Percentiles rank a stretch among this genome's conserved stretches.
These are phyloP conservation scores for Gallinago paraguaiae DNA, from an alignment of 2,113 vertebrate genomes.

Conservation along the genomic window DNA sequence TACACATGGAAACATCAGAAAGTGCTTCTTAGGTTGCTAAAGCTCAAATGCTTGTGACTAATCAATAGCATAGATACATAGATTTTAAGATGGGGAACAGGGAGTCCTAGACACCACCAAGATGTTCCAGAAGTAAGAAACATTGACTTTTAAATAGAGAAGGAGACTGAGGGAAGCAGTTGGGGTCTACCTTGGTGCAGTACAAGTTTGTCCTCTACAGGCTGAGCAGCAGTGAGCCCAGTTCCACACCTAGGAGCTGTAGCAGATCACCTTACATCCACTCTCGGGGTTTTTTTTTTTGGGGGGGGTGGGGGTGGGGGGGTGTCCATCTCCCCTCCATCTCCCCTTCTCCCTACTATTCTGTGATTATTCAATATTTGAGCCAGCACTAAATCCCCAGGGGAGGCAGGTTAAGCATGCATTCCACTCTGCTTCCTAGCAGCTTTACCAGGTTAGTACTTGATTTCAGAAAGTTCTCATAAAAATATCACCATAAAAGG, in stretches of 20 bases:
- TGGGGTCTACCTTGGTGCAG: neutral
- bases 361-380: neutral
- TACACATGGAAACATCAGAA: neutral
- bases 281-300: rapidly evolving
- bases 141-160: neutral
- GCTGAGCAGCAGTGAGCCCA: neutral
- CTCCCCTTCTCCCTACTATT: neutral
- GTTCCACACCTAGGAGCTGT: neutral
- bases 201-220: neutral
- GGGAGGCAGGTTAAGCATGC: neutral
- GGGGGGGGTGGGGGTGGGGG: too few species aligned
- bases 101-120: neutral
- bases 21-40: neutral
- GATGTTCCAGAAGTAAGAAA: neutral
- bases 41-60: neutral
- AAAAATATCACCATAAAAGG: neutral
- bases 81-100: neutral
- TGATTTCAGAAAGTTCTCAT: neutral
- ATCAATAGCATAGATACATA: neutral
- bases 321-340: neutral
- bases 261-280: neutral
- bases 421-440: neutral
- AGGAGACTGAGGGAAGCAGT: neutral
- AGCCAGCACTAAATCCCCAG: neutral
- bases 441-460: neutral